Percentiles rank a stretch among this genome's conserved stretches.
These are phyloP conservation scores for Setipinna tenuifilis DNA, from an alignment of 2,797 vertebrate genomes.

Conservation along the genomic window DNA sequence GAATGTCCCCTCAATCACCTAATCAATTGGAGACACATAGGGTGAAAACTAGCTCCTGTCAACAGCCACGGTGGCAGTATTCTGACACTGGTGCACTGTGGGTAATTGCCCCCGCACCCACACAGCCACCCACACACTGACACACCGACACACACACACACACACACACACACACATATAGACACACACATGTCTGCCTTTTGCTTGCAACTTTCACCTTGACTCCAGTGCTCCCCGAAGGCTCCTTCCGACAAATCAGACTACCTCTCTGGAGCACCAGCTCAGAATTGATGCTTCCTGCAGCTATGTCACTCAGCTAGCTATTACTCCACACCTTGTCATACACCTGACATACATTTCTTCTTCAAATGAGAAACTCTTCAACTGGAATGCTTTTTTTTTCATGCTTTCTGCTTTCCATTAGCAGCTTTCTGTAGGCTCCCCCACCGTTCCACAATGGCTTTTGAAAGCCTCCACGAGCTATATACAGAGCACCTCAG, in stretches of 20 bases:
- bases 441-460: background rate
- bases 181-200: background rate
- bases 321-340: slow-evolving; percentile 26
- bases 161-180: too few species aligned
- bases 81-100: slow-evolving; percentile 2
- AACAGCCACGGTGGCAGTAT: slow-evolving; percentile 20
- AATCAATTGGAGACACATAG: slow-evolving; percentile 68
- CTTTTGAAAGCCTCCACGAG: slow-evolving; percentile 17
- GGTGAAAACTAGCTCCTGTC: slow-evolving; percentile 63
- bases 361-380: slow-evolving; percentile 30
- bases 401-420: slow-evolving; percentile 20
- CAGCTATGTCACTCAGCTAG: slow-evolving; percentile 15
- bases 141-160: too few species aligned
- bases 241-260: slow-evolving; percentile 66
- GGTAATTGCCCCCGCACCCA: background rate
- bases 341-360: slow-evolving; percentile 27
- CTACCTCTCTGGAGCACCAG: slow-evolving; percentile 64
- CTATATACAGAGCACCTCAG: slow-evolving; percentile 12
- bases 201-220: slow-evolving; percentile 15
- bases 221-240: slow-evolving; percentile 53
- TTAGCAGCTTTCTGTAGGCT: background rate
- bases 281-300: slow-evolving; percentile 61
- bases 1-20: slow-evolving; percentile 69
- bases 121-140: too few species aligned
- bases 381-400: slow-evolving; percentile 19